phyloP scores from a whole-genome alignment of 2,888 invertebrate genomes.

The Meandrusa payeni region DNA sequence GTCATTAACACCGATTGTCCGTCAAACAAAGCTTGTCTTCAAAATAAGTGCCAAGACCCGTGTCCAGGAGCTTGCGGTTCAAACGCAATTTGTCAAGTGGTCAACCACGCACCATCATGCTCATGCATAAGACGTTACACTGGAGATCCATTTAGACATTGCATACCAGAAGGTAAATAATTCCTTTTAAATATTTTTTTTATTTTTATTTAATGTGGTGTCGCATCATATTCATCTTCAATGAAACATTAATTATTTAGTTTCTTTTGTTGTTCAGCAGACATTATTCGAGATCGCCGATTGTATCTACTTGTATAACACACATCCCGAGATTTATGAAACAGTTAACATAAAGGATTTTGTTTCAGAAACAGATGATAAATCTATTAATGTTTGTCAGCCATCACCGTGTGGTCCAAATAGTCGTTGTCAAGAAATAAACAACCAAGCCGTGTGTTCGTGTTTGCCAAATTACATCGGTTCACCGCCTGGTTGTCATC shows the following conservation, averaged over 20 bases:
- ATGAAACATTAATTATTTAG: too few species aligned
- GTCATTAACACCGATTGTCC: conserved; percentile 86
- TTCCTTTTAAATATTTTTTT: too few species aligned
- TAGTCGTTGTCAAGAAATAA: conserved; percentile 86
- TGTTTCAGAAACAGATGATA: conserved; percentile 47
- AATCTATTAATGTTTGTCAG: conserved; percentile 79
- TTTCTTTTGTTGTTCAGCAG: too few species aligned
- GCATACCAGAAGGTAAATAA: conserved; percentile 80
- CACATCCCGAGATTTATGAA: too few species aligned
- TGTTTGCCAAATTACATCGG: conserved; percentile 87
- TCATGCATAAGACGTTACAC: conserved; percentile 84
- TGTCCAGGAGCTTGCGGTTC: conserved; percentile 89
- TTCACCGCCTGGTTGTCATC: conserved; percentile 87
- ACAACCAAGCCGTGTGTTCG: conserved; percentile 87
- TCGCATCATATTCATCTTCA: too few species aligned
- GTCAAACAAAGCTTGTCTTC: conserved; percentile 85
- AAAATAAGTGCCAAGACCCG: conserved; percentile 87
- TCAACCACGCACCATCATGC: conserved; percentile 86
- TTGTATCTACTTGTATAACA: too few species aligned
- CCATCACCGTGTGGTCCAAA: conserved; percentile 89
- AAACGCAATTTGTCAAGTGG: conserved; percentile 87
- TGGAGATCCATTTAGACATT: conserved; percentile 87
- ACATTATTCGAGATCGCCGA: too few species aligned
- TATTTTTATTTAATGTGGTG: too few species aligned
- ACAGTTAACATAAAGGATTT: too few species aligned